Evolutionary conservation across 2,113 vertebrate genomes (phyloP).

Genomic region (Parus major): DNA sequence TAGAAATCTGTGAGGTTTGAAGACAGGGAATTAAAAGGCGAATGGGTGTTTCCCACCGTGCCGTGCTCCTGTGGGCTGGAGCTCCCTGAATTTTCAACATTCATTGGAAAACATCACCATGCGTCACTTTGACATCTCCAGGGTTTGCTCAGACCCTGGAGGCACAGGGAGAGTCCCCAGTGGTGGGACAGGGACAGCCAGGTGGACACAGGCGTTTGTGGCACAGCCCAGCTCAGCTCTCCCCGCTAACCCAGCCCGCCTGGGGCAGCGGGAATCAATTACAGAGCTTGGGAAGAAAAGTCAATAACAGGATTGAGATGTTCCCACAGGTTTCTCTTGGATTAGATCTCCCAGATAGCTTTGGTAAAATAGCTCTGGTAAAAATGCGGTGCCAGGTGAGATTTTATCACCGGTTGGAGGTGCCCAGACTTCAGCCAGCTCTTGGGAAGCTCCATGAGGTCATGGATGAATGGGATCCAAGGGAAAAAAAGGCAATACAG

Average conservation of each 20-base stretch:
- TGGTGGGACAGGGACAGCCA: neutral
- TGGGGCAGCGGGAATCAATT: neutral
- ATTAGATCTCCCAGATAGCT: neutral
- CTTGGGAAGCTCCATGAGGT: neutral
- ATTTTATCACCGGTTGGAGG: neutral
- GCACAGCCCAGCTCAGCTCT: neutral
- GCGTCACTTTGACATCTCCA: neutral
- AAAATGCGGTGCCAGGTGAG: neutral
- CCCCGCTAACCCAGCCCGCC: neutral
- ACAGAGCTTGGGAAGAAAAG: neutral
- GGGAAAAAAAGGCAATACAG: neutral
- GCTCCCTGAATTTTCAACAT: neutral
- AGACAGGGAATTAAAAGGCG: neutral
- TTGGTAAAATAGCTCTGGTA: neutral
- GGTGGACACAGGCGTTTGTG: neutral
- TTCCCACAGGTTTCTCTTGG: neutral
- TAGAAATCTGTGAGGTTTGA: neutral
- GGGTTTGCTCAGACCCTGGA: neutral
- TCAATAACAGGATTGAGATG: constrained; percentile 2
- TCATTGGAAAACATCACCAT: fast-evolving
- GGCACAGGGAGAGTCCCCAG: neutral
- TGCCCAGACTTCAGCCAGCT: neutral
- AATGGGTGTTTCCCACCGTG: fast-evolving
- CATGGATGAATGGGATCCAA: neutral
- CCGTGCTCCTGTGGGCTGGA: fast-evolving